phyloP scores from a whole-genome alignment of 1,140 invertebrate genomes.

The Drosophila hydei region DNA sequence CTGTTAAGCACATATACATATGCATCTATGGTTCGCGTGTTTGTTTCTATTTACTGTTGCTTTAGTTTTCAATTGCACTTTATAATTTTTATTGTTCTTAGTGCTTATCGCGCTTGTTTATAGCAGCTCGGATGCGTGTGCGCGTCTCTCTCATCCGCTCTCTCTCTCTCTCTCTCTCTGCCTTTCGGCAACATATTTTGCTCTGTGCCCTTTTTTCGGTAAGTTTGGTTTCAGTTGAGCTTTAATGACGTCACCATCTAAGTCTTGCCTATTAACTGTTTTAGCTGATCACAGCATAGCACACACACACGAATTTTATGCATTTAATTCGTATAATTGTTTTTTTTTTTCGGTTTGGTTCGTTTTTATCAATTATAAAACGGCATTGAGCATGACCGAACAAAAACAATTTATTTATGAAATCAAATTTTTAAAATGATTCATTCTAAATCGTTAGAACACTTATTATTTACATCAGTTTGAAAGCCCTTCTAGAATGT shows the following conservation, averaged over 20 bases:
- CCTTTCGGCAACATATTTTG: not conserved
- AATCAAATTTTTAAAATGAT: constrained; percentile 20
- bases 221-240: constrained; percentile 7
- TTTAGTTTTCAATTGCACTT: constrained; percentile 64
- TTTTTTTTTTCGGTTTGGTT: constrained; percentile 33
- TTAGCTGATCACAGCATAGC: constrained; percentile 6
- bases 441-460: constrained; percentile 21
- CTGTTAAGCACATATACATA: not conserved
- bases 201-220: constrained; percentile 20
- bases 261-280: constrained; percentile 5
- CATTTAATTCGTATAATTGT: constrained; percentile 34
- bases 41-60: constrained; percentile 36
- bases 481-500: constrained; percentile 28
- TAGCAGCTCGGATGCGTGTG: constrained; percentile 5
- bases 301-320: constrained; percentile 9
- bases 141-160: not conserved
- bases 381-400: constrained; percentile 63
- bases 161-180: not conserved
- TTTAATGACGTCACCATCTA: constrained; percentile 32
- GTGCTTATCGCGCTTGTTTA: constrained; percentile 33
- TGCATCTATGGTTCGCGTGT: constrained; percentile 7
- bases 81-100: constrained; percentile 48
- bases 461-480: not conserved
- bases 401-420: constrained; percentile 50
- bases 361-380: constrained; percentile 68